These are phyloP conservation scores for Acanthisitta chloris DNA, from an alignment of 2,113 vertebrate genomes.

Conservation along the genomic window DNA sequence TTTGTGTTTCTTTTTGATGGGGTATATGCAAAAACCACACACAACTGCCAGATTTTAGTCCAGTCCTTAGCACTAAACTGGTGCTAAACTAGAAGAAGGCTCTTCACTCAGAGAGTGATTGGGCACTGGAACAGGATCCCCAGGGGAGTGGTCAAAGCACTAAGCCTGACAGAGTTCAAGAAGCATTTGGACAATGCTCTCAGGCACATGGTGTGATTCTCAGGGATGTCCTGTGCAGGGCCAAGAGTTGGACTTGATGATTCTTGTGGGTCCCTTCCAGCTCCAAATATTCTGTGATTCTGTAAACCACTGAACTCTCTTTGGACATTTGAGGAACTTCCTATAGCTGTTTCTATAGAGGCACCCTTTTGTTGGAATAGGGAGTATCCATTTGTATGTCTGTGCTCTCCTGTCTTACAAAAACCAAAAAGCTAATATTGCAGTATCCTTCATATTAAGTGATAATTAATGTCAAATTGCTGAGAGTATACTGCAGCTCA, in stretches of 20 bases:
- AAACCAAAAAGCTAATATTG: not conserved
- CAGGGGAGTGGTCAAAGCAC: no score
- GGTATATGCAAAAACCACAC: not conserved
- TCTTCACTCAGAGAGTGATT: no score
- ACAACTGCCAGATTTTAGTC: not conserved
- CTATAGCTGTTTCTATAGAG: not conserved
- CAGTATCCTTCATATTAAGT: not conserved
- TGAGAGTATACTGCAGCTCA: not conserved
- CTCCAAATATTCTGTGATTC: no score
- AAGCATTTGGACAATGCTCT: no score
- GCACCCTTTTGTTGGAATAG: not conserved
- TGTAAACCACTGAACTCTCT: not conserved
- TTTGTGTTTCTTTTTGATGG: not conserved
- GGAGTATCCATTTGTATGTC: not conserved
- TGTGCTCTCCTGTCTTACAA: not conserved
- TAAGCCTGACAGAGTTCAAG: no score
- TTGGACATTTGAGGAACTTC: not conserved
- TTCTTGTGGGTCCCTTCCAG: no score
- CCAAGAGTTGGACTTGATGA: no score
- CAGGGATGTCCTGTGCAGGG: no score
- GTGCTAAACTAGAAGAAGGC: no score
- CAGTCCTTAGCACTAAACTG: not conserved
- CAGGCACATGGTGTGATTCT: no score
- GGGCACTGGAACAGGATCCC: no score
- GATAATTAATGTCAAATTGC: not conserved